These are phyloP conservation scores for Zelostemma sp. DNA, from an alignment of 1,140 invertebrate species.

Conservation along the genomic window DNA sequence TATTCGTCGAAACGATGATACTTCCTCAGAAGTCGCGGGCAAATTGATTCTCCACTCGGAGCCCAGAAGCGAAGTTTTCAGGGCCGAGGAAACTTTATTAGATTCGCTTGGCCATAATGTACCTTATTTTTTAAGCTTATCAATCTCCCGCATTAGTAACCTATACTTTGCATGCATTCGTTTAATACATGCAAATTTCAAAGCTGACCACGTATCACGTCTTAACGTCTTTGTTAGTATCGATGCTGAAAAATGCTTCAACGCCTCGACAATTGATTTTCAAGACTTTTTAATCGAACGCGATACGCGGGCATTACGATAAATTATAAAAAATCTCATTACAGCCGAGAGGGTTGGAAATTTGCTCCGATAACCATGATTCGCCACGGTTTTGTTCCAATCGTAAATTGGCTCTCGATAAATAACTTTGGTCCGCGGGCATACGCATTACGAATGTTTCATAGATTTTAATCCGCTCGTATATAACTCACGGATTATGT, in stretches of 20 bases:
- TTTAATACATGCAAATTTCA: conserved; percentile 8
- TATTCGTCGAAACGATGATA: conserved; percentile 34
- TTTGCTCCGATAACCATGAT: conserved; percentile 22
- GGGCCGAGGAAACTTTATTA: conserved; percentile 21
- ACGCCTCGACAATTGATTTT: background rate
- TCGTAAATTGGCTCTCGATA: conserved; percentile 26
- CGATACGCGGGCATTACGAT: background rate
- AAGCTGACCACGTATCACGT: background rate
- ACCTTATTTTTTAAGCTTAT: conserved; percentile 1
- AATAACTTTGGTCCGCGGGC: conserved; percentile 13
- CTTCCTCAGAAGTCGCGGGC: conserved; percentile 12
- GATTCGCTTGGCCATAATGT: conserved; percentile 16
- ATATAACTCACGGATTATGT: conserved; percentile 12
- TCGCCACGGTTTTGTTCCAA: conserved; percentile 14
- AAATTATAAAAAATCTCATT: no score
- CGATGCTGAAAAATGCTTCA: background rate
- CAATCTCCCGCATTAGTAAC: conserved; percentile 1
- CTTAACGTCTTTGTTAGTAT: conserved; percentile 8
- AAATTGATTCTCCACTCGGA: conserved; percentile 18
- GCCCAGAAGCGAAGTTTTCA: conserved; percentile 1
- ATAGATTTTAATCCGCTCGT: conserved; percentile 22
- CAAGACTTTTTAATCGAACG: background rate
- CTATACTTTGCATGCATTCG: conserved; percentile 14
- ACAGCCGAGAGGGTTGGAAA: conserved; percentile 5
- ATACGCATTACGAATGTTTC: conserved; percentile 17